These are phyloP conservation scores for Pachliopta kotzebuea DNA, from an alignment of 2,888 invertebrate species.

Conservation along the genomic window DNA sequence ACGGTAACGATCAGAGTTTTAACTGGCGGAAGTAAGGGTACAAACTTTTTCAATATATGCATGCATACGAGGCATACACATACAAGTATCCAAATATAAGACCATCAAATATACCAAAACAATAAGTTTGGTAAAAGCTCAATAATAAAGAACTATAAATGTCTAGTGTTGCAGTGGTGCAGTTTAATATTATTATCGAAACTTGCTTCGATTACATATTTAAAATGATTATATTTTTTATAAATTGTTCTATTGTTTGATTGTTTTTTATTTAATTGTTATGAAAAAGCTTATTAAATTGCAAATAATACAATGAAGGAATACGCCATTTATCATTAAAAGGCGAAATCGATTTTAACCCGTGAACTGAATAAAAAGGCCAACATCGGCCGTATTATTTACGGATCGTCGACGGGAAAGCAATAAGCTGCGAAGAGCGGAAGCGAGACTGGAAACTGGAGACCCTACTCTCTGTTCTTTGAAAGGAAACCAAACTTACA, in stretches of 20 bases:
- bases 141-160: not conserved
- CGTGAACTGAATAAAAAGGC: conserved; percentile 14
- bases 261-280: too few species aligned
- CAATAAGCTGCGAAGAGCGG: conserved; percentile 21
- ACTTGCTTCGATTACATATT: too few species aligned
- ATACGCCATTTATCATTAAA: conserved; percentile 15
- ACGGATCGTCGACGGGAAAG: conserved; percentile 26
- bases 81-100: not conserved
- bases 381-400: conserved; percentile 21
- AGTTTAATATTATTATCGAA: too few species aligned
- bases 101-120: not conserved
- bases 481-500: conserved; percentile 15
- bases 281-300: not conserved
- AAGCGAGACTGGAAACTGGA: conserved; percentile 20
- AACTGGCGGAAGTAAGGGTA: not conserved
- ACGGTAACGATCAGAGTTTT: not conserved
- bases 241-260: too few species aligned
- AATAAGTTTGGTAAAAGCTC: not conserved
- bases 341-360: conserved; percentile 14
- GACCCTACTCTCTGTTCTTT: conserved; percentile 20
- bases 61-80: not conserved
- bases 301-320: not conserved
- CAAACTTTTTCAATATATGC: not conserved
- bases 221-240: too few species aligned
- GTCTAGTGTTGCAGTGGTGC: too few species aligned